These are phyloP conservation scores for Whitmania pigra DNA, from an alignment of 1,140 invertebrate genomes.

Conservation along the genomic window DNA sequence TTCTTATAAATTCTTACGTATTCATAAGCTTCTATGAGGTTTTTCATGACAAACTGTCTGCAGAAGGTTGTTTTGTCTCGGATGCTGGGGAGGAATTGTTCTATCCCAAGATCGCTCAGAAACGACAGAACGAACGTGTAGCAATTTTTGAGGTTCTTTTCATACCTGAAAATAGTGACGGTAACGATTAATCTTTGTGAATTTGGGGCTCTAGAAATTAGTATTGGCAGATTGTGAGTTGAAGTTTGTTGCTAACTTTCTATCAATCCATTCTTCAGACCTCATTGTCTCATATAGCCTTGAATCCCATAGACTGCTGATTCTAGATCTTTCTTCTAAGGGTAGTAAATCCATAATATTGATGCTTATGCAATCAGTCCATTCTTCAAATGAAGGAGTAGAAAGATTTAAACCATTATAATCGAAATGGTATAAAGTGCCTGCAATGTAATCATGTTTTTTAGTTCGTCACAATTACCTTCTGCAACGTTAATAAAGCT, in stretches of 20 bases:
- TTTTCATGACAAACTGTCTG: not conserved
- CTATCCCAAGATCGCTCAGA: not conserved
- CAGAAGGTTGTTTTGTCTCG: not conserved
- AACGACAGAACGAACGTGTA: conserved; percentile 9
- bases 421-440: not conserved
- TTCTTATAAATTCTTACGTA: no score
- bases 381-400: not conserved
- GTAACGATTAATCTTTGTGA: not conserved
- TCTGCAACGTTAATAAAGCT: not conserved
- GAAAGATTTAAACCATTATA: not conserved
- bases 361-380: not conserved
- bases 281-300: not conserved
- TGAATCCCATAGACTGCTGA: not conserved
- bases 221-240: not conserved
- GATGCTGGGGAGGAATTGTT: not conserved
- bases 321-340: not conserved
- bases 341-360: not conserved
- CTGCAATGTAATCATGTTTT: not conserved
- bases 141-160: not conserved
- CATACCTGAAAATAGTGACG: not conserved
- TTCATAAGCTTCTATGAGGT: no score
- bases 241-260: not conserved
- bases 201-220: not conserved
- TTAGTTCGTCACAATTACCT: no score
- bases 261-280: not conserved